phyloP scores from a whole-genome alignment of 2,888 invertebrate species.

The Entomobrya multifasciata region DNA sequence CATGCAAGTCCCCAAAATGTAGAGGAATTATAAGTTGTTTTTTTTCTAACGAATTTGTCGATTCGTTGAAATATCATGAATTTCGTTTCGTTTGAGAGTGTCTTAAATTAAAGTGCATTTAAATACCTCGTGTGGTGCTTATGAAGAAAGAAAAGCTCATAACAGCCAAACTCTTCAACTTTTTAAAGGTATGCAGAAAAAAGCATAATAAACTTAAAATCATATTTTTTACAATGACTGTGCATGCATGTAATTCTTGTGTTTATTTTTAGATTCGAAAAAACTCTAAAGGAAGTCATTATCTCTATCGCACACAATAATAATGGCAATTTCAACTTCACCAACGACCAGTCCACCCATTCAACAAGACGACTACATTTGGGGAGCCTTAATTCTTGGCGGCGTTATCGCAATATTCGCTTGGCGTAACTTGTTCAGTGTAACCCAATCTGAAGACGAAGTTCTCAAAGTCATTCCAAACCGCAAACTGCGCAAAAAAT shows the following conservation, averaged over 20 bases:
- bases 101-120: constrained; percentile 62
- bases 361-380: constrained; percentile 47
- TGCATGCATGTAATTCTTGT: too few species aligned
- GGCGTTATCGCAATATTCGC: constrained; percentile 59
- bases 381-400: constrained; percentile 61
- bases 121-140: constrained; percentile 28
- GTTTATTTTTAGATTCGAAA: too few species aligned
- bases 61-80: constrained; percentile 3
- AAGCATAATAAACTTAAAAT: neutral
- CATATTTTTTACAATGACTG: neutral
- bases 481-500: constrained; percentile 24
- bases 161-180: neutral
- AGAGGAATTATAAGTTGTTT: too few species aligned
- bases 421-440: constrained; percentile 49
- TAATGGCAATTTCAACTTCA: constrained; percentile 37
- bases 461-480: constrained; percentile 54
- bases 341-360: neutral
- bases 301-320: neutral
- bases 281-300: neutral
- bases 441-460: constrained; percentile 44
- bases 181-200: constrained; percentile 20
- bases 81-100: constrained; percentile 46
- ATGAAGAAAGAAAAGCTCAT: constrained; percentile 3
- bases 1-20: neutral
- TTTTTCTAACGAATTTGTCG: neutral